Evolutionary conservation across 1,140 invertebrate genomes (phyloP), one percentile per base, ranked within the genome.

Genomic region (Orchestia grillus): DNA sequence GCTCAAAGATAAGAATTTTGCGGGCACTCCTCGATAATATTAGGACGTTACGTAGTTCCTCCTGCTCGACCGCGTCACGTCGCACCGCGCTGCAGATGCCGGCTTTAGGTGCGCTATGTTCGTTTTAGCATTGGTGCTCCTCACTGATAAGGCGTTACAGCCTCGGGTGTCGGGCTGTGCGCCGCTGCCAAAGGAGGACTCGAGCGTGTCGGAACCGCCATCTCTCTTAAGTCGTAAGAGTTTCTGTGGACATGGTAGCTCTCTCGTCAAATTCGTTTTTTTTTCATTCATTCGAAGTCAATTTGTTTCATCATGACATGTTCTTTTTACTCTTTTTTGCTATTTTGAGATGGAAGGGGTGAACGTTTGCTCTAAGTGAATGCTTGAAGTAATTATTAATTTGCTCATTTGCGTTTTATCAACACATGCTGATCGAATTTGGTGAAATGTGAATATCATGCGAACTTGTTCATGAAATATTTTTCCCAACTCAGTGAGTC

Each of bases 1-100:
- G 41, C 43, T 94, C 44, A 47, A 44, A 94, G 92, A 94, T 94
- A 94, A 94, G 92, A 94, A 44, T 94, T 94, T 94, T 47, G 92
- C 44, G 44, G 44, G 6, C 92, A 94, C 92, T 94, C 36, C 92
- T 94, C 43, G 92, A 94, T 94, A 94, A 94, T 94, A 94, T 94
- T 44, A 45, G 92, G 44, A 94, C 41, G 45, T 45, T 94, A 94
- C 41, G 44, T 94, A 0, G 92, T 44, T 15, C 36, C 92, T 3
- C 92, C 19, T 44, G 4, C 92, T 40, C 44, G 11, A 90, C n/a
- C 15, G 43, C 88, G 4, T 90, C 88, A 16, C 28, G 88, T 44
- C 43, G 41, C 88, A 6, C 11, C 28, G 15, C 43, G 16, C 88
- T 42, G 0, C 41, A 44, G 28, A 90, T 36, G 41, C 43, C n/a